Evolutionary conservation across 2,888 invertebrate genomes (phyloP), one percentile per base, ranked within the genome.

Genomic region (Belgica antarctica): DNA sequence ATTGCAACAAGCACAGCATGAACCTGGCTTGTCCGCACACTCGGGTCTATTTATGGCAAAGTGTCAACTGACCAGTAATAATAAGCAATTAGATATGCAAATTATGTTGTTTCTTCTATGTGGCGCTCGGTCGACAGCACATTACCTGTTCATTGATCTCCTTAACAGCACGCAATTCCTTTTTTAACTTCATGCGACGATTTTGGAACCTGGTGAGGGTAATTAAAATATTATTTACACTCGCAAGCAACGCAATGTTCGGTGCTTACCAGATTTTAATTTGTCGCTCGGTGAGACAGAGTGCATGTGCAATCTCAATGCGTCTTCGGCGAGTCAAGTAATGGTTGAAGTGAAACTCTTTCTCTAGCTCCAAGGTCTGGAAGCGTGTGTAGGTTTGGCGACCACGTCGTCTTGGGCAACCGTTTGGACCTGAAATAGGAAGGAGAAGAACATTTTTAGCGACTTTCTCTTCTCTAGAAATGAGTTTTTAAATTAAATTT

Each of bases 321-420:
- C 96, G 87, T 81, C 96, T 89, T 80, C 96, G 86, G 79, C 97
- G 87, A 76, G 96, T 96, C 81, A 97, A 85, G 82, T 97, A 97
- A 79, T 96, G 95, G 83, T 96, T 97, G 84, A 95, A 96, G 80
- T 96, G 94, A 84, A 97, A 97, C 85, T 97, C 97, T 82, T 96
- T 96, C 82, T 97, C 97, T 82, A 97, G 86, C 81, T 97, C 96
- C 82, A 96, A 84, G 24, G 97, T 97, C 82, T 98, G 97, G 86
- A 96, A 96, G 77, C 96, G 90, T 74, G 96, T 97, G 86, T 97
- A 97, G 17, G 97, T 97, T 83, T 97, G 96, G 75, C 97, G 86
- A 72, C 96, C 96, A 77, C 96, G 87, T 79, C 95, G 89, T 78
- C 95, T 86, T 73, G 95, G 94, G 80, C 94, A 95, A 72, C 94